Evolutionary conservation across 2,888 invertebrate genomes (phyloP).

Genomic region (Lamproptera curius): DNA sequence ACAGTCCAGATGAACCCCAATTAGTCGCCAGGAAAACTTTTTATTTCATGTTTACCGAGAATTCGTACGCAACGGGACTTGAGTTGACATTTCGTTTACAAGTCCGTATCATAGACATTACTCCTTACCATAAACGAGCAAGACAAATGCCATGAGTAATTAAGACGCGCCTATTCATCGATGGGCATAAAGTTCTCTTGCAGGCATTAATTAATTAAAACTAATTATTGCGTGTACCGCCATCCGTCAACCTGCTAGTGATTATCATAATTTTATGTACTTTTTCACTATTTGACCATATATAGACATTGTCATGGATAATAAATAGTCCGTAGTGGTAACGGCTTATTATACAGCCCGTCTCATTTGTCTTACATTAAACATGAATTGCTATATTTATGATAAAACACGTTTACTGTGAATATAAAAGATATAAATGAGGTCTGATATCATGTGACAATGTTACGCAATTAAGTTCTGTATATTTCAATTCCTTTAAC

Average conservation of each 20-base stretch:
- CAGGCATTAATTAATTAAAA: conserved; percentile 8
- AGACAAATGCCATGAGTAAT: conserved; percentile 9
- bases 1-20: neutral
- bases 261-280: conserved; percentile 7
- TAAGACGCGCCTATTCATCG: conserved; percentile 5
- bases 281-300: conserved; percentile 2
- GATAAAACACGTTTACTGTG: conserved; percentile 3
- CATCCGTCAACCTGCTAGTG: neutral
- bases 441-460: too few species aligned
- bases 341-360: neutral
- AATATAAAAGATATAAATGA: conserved; percentile 9
- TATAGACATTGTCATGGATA: conserved; percentile 12
- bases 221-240: conserved; percentile 1
- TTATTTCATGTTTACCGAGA: neutral
- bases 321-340: conserved; percentile 12
- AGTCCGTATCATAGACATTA: neutral
- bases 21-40: neutral
- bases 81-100: conserved; percentile 2
- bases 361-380: conserved; percentile 1
- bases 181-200: neutral
- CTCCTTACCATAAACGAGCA: conserved; percentile 3
- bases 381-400: conserved; percentile 7
- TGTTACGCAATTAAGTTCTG: too few species aligned
- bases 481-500: too few species aligned
- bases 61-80: neutral